phyloP scores from a whole-genome alignment of 2,113 vertebrate species.

The Columbina picui region DNA sequence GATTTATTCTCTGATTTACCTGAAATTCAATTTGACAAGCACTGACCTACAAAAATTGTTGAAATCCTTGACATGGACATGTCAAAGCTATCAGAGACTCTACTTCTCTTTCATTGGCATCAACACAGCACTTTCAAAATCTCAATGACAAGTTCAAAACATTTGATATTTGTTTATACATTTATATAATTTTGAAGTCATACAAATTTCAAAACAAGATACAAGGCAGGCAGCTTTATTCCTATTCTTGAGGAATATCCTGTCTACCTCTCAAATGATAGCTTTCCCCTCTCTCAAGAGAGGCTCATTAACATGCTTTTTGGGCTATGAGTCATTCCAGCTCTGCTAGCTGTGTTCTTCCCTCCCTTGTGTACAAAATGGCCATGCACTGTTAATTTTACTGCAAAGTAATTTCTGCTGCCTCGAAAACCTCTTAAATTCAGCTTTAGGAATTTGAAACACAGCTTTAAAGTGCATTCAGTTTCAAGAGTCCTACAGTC shows the following conservation, averaged over 20 bases:
- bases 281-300: background rate
- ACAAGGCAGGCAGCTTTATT: background rate
- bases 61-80: background rate
- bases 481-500: background rate
- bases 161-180: background rate
- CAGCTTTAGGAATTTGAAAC: slow-evolving; percentile 29
- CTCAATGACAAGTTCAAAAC: background rate
- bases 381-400: slow-evolving; percentile 38
- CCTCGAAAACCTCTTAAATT: slow-evolving; percentile 25
- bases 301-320: background rate
- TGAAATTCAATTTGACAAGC: background rate
- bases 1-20: background rate
- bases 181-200: background rate
- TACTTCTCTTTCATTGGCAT: background rate
- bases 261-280: background rate
- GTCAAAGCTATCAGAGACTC: background rate
- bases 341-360: background rate
- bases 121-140: background rate
- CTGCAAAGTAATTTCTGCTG: slow-evolving; percentile 33
- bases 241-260: background rate
- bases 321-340: background rate
- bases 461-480: background rate
- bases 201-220: background rate
- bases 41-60: background rate
- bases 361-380: background rate